Conservation (phyloP, 2,113 vertebrate genomes). For the Dromaius novaehollandiae region DNA sequence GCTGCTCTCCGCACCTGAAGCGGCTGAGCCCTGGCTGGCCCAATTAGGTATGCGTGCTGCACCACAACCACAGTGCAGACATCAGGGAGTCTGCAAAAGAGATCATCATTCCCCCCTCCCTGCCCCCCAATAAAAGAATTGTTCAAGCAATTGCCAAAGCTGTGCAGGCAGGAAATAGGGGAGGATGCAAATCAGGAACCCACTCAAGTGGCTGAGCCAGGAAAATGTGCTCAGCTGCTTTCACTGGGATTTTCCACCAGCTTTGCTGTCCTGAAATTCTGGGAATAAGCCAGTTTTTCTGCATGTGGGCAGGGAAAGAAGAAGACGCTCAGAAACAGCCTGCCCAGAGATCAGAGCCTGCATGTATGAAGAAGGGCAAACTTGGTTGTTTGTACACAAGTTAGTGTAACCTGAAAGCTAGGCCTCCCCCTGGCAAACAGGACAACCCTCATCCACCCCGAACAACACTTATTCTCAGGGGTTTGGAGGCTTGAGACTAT, state of each 20-base stretch:
- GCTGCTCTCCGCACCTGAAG: background rate
- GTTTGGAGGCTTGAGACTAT: too few relatives aligned
- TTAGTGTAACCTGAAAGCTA: fast-evolving
- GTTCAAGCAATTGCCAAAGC: background rate
- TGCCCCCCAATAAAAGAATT: background rate
- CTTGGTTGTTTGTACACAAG: background rate
- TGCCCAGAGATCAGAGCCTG: background rate
- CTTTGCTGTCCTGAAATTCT: background rate
- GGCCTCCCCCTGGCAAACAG: too few relatives aligned
- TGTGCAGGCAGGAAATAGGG: background rate
- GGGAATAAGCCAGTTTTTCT: background rate
- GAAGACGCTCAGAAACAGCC: background rate
- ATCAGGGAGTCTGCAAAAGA: too few relatives aligned
- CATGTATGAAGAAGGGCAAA: background rate
- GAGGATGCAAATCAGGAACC: background rate
- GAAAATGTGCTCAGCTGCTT: background rate
- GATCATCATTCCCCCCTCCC: background rate
- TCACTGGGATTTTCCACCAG: background rate
- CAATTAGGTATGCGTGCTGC: background rate
- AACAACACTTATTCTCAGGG: too few relatives aligned
- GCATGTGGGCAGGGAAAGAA: fast-evolving
- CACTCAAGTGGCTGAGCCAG: background rate
- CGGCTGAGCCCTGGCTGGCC: fast-evolving
- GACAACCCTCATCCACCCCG: too few relatives aligned
- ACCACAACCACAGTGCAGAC: fast-evolving